Evolutionary conservation across 2,888 invertebrate species (phyloP), one percentile per base, ranked within the genome.

Genomic region (Cepaea hortensis): DNA sequence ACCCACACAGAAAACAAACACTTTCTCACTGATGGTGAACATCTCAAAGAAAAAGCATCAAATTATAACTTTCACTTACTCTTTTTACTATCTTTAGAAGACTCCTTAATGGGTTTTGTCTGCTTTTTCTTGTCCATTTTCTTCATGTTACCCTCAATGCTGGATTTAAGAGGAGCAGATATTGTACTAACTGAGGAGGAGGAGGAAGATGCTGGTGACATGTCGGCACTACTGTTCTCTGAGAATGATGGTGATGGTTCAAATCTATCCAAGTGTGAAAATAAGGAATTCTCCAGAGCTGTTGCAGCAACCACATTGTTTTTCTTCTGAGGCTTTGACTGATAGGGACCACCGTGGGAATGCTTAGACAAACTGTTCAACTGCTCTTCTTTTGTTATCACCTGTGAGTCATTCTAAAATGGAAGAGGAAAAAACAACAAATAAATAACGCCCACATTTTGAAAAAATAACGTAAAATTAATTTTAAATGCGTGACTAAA

Each of bases 41-140:
- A 68, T 68, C 68, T 68, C 13, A n/a, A 18, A 73, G 23, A 73
- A 73, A n/a, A 23, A 13, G 6, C n/a, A 73, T 4, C 23, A 4
- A 73, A 7, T 3, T 73, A 35, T 23, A n/a, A 5, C 13, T 9
- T 23, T 15, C 2, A 46, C 79, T 62, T 79, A 62, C 79, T 79
- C 35, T 79, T 62, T 35, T 82, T 82, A 61, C 73, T 82, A 0
- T 81, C 85, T 84, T 82, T 82, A 50, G 81, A 35, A 70, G 85
- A 73, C 62, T 89, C 89, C 70, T 90, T 90, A 86, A 88, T 89
- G 13, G 89, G 85, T 65, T 89, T 85, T 15, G 89, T 90, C 75
- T 90, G 90, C 85, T 91, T 90, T 75, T 90, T 90, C 65, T 83
- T 80, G 50, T 86, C 86, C 15, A 55, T 46, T 70, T 86, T 86